These are phyloP conservation scores for Meriones psammophilus DNA, from an alignment of 2,797 vertebrate genomes.

Conservation along the genomic window DNA sequence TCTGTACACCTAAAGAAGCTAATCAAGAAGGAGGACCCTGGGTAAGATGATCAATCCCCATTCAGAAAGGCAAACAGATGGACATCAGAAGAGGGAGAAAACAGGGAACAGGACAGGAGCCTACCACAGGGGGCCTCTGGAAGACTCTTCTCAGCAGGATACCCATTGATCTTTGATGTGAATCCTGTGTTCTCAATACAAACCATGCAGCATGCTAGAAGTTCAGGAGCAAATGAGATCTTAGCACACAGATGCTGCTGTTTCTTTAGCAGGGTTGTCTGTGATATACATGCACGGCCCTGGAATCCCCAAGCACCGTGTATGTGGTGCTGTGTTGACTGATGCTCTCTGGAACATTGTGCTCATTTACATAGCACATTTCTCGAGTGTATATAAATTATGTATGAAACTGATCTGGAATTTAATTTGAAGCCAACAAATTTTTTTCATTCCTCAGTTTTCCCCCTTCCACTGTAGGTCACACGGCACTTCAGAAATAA, in stretches of 20 bases:
- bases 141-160: too few relatives aligned
- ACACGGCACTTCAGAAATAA: background rate
- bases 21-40: too few relatives aligned
- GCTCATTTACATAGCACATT: slow-evolving; percentile 11
- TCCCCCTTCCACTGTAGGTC: background rate
- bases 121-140: too few relatives aligned
- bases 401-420: slow-evolving; percentile 5
- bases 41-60: too few relatives aligned
- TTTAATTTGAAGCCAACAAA: background rate
- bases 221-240: background rate
- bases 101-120: too few relatives aligned
- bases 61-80: too few relatives aligned
- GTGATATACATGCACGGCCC: fast-evolving
- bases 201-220: background rate
- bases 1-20: too few relatives aligned
- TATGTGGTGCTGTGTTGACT: background rate
- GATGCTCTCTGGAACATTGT: background rate
- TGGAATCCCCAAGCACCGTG: background rate
- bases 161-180: background rate
- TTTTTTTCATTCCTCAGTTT: slow-evolving; percentile 28
- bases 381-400: slow-evolving; percentile 29
- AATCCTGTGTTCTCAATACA: background rate
- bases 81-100: too few relatives aligned
- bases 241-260: background rate
- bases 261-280: background rate